phyloP scores from a whole-genome alignment of 1,140 invertebrate species.

The Lordiphosa clarofinis region DNA sequence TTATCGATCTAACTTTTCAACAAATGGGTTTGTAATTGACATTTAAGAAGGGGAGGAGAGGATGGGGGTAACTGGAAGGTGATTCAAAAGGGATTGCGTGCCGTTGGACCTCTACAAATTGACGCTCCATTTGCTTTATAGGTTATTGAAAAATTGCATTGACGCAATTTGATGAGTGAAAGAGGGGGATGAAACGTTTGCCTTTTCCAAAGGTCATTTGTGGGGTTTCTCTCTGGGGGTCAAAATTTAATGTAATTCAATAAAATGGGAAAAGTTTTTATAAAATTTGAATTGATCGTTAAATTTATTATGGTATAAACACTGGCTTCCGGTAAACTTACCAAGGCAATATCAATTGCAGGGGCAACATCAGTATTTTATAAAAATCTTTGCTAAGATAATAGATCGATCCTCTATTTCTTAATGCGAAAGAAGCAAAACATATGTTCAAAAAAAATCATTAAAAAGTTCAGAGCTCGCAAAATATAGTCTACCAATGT shows the following conservation, averaged over 20 bases:
- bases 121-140: constrained; percentile 33
- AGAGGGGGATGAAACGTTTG: constrained; percentile 2
- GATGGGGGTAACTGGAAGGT: background rate
- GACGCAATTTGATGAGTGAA: constrained; percentile 7
- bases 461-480: no score
- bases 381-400: no score
- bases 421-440: no score
- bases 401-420: no score
- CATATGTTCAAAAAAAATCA: no score
- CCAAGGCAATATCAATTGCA: no score
- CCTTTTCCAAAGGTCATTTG: constrained; percentile 49
- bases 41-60: constrained; percentile 8
- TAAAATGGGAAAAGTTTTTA: no score
- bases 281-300: no score
- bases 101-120: constrained; percentile 49
- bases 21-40: constrained; percentile 35
- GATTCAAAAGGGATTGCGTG: constrained; percentile 43
- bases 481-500: no score
- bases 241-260: background rate
- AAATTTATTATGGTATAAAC: no score
- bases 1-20: constrained; percentile 73
- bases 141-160: constrained; percentile 47
- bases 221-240: constrained; percentile 3
- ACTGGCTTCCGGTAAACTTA: no score
- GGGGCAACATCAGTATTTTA: no score